Evolutionary conservation across 2,113 vertebrate species (phyloP).

Genomic region (Podilymbus podiceps): DNA sequence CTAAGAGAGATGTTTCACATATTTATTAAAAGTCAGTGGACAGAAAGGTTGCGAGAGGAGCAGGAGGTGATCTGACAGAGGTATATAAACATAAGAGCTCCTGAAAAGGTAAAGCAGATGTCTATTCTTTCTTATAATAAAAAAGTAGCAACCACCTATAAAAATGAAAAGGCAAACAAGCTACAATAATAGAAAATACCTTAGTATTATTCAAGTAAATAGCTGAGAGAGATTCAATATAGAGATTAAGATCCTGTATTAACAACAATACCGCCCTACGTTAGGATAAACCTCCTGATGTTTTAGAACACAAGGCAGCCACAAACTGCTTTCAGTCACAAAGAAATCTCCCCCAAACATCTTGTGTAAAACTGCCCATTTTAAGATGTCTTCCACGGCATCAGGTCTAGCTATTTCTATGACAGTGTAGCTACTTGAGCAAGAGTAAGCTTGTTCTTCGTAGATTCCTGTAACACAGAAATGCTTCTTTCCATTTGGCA

Average conservation of each 20-base stretch:
- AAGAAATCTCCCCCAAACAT: background rate
- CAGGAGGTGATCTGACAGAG: conserved; percentile 39
- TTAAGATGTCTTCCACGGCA: background rate
- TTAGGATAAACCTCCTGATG: background rate
- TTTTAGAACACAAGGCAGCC: background rate
- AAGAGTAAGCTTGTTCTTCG: background rate
- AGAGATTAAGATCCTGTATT: background rate
- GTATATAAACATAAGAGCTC: conserved; percentile 21
- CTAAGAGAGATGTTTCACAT: conserved; percentile 59
- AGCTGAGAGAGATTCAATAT: background rate
- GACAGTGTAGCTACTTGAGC: background rate
- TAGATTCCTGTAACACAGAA: background rate
- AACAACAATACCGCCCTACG: background rate
- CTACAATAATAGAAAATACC: background rate
- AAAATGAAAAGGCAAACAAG: background rate
- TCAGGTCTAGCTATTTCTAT: background rate
- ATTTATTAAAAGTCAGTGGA: conserved; percentile 56
- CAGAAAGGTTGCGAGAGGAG: conserved; percentile 44
- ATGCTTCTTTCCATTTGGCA: background rate
- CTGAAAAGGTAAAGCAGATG: conserved; percentile 2
- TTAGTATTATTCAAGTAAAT: background rate
- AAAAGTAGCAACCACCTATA: background rate
- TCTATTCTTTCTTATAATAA: background rate
- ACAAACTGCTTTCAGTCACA: background rate
- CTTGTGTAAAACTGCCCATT: background rate